Percentiles rank a stretch among this genome's conserved stretches.
These are phyloP conservation scores for Dolichoris vasculosae DNA, from an alignment of 1,140 invertebrate species.

Conservation along the genomic window DNA sequence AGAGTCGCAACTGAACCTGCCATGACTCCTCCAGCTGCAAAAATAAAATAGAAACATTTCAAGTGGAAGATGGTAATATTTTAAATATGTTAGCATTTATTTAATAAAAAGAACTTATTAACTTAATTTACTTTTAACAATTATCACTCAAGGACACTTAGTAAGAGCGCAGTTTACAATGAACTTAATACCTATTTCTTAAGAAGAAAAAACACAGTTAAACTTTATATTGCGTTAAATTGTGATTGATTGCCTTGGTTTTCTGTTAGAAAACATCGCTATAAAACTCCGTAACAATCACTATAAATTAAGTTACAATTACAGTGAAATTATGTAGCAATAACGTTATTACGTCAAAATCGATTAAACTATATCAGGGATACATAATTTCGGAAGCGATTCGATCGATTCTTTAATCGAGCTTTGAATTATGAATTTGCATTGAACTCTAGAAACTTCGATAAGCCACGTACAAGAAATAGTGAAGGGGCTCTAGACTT, in stretches of 20 bases:
- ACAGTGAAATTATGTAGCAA: background rate
- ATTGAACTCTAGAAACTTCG: too few relatives aligned
- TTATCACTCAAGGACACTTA: background rate
- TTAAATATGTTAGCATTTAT: background rate
- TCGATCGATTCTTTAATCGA: too few relatives aligned
- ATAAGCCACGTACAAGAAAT: too few relatives aligned
- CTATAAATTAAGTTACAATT: background rate
- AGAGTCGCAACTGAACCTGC: conserved; percentile 67
- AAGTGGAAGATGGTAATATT: too few relatives aligned
- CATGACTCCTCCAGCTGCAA: conserved; percentile 68
- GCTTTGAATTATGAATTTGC: too few relatives aligned
- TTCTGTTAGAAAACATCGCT: background rate
- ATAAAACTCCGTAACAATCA: background rate
- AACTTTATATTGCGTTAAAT: background rate
- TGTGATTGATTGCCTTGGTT: background rate
- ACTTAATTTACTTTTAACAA: background rate
- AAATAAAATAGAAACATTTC: conserved; percentile 14
- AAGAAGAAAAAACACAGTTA: background rate
- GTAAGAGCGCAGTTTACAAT: background rate
- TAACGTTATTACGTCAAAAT: background rate
- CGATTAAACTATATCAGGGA: background rate
- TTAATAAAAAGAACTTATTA: background rate
- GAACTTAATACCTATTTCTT: background rate
- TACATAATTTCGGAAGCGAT: too few relatives aligned
- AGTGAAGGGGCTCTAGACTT: too few relatives aligned